These are phyloP conservation scores for Podilymbus podiceps DNA, from an alignment of 2,113 vertebrate genomes.

Conservation along the genomic window DNA sequence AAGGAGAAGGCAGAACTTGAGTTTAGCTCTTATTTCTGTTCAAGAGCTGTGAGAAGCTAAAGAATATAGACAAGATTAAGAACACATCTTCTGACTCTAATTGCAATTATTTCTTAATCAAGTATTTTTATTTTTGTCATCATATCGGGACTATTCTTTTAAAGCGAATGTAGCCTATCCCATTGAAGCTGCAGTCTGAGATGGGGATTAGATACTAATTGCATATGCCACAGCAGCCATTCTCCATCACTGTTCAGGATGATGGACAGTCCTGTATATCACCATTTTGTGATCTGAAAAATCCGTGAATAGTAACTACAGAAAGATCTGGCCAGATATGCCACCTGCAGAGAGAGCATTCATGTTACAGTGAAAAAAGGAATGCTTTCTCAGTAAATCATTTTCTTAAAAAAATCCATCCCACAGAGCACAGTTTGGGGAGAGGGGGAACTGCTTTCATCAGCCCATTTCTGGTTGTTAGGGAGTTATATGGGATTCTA, in stretches of 20 bases:
- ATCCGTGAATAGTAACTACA: neutral
- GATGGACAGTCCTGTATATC: neutral
- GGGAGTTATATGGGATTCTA: neutral
- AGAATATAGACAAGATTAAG: neutral
- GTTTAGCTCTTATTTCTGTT: neutral
- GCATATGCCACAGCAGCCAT: neutral
- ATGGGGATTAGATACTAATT: neutral
- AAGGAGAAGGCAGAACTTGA: neutral
- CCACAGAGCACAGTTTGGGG: neutral
- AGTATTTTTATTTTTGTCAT: neutral
- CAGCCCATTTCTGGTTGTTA: neutral
- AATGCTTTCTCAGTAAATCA: neutral
- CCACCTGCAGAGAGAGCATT: neutral
- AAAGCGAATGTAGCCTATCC: neutral
- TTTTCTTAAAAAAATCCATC: neutral
- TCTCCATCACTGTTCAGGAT: neutral
- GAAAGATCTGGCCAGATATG: neutral
- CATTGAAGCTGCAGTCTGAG: neutral
- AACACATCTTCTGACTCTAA: neutral
- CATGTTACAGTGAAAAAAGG: neutral
- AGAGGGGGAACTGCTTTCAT: neutral
- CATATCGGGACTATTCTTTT: neutral
- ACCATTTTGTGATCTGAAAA: neutral
- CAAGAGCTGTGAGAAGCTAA: neutral
- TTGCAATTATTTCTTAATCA: neutral